phyloP scores from a whole-genome alignment of 1,140 invertebrate genomes.

The Atta cephalotes region DNA sequence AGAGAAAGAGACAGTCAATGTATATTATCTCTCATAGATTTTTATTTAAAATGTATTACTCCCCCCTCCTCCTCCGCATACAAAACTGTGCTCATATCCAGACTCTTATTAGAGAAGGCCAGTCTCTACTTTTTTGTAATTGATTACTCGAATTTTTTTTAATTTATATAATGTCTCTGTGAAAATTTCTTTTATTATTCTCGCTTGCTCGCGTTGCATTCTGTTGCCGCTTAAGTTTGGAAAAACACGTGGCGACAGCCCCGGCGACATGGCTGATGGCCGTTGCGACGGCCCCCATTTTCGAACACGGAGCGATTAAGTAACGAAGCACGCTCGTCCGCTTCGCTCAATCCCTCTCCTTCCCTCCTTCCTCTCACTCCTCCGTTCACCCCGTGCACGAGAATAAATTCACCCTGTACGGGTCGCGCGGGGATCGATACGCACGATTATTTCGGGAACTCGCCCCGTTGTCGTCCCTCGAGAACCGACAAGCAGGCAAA shows the following conservation, averaged over 20 bases:
- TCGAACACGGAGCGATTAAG: constrained; percentile 73
- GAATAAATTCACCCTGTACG: constrained; percentile 77
- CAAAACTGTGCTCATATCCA: too few relatives aligned
- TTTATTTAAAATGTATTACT: too few relatives aligned
- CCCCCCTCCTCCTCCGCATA: too few relatives aligned
- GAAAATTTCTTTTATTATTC: neutral
- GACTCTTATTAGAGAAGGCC: too few relatives aligned
- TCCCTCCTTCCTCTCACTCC: constrained; percentile 7
- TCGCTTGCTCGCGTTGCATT: neutral
- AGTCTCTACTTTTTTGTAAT: neutral
- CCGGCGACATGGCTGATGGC: constrained; percentile 48
- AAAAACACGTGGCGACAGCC: constrained; percentile 61
- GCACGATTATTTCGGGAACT: constrained; percentile 80
- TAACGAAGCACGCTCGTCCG: constrained; percentile 72
- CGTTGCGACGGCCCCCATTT: constrained; percentile 68
- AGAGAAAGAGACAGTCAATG: too few relatives aligned
- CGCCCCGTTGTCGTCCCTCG: constrained; percentile 69
- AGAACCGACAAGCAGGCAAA: constrained; percentile 58
- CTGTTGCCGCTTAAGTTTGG: constrained; percentile 20
- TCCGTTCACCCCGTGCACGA: constrained; percentile 72
- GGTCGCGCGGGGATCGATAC: constrained; percentile 76
- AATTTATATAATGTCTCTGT: neutral
- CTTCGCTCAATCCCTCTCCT: constrained; percentile 20
- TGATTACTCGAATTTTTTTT: neutral
- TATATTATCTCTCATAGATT: too few relatives aligned